A percentile compares a stretch with the other conserved stretches of the same genome.
Conservation (phyloP, 2,888 invertebrate species). For the Ypsolopha sequella region DNA sequence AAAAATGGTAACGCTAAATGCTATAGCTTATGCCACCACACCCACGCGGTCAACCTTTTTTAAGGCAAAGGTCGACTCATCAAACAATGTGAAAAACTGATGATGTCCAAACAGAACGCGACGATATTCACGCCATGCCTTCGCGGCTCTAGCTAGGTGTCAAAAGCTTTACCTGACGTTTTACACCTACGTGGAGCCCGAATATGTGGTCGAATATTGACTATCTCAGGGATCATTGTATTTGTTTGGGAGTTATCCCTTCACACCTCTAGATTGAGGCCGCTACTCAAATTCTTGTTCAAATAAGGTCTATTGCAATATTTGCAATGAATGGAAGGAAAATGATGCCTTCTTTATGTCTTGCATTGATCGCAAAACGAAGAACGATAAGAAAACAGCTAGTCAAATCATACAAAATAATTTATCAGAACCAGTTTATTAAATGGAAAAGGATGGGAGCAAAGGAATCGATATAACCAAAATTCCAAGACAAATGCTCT, state of each 20-base stretch:
- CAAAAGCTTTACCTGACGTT: constrained; percentile 65
- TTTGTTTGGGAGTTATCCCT: constrained; percentile 64
- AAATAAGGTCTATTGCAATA: constrained; percentile 9
- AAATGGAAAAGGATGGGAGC: no score
- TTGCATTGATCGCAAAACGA: no score
- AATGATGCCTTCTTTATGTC: no score
- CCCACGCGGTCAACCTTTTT: constrained; percentile 24
- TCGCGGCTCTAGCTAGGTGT: constrained; percentile 52
- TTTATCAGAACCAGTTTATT: background rate
- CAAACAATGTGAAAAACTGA: constrained; percentile 46
- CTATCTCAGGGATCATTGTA: constrained; percentile 44
- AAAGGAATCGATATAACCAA: constrained; percentile 10
- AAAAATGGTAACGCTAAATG: constrained; percentile 4
- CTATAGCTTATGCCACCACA: constrained; percentile 30
- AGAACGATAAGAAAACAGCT: no score
- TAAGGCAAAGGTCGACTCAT: constrained; percentile 22
- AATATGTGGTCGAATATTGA: constrained; percentile 37
- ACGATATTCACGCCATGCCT: constrained; percentile 53
- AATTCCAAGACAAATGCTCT: constrained; percentile 24
- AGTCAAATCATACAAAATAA: no score
- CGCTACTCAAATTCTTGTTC: constrained; percentile 57
- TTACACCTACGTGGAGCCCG: constrained; percentile 44
- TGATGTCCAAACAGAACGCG: constrained; percentile 52
- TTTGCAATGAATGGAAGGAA: no score
- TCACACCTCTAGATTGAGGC: constrained; percentile 47